Base-by-base conservation (phyloP, 2,888 invertebrate genomes). In the Hydroisotoma schaefferi region DNA sequence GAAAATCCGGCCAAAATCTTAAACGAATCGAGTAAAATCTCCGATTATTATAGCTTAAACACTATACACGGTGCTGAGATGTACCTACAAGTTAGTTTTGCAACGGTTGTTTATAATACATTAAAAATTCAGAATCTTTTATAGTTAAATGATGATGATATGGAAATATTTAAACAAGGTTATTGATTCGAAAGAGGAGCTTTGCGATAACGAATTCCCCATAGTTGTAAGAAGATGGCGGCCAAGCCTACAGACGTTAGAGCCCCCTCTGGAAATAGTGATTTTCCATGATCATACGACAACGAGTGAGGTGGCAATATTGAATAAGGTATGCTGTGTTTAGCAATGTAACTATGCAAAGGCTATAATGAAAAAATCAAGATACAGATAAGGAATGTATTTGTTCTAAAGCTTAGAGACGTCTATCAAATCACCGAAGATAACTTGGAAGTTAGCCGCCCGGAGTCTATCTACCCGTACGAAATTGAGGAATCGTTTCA, bases 221-320 rank as follows among this genome's bases (percentile, higher is more conserved):
- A 27, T 68, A 8, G 60, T 65, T 3, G 49, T 61, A 25, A 54
- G 68, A n/a, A 55, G 40, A 0, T 70, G 70, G 70, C 47, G 57
- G n/a, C 64, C 62, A 0, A 61, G 57, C 27, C 40, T 54, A 2
- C 61, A 58, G n/a, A 47, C 46, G 8, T 28, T 68, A 10, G 62
- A 59, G 2, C 37, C 33, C 1, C 52, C 65, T 3, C 46, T 58
- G 26, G 70, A 70, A 57, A 55, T 68, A 6, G 27, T 47, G 5
- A 57, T 70, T 10, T 62, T 60, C 44, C 67, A 70, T 38, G 70
- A 70, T 18, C 65, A 65, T 46, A 59, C 65, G 0, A 47, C 53
- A 18, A 56, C 62, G n/a, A 47, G 65, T 10, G 63, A 67, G 29
- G 68, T 61, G 4, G 40, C 68, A 5, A 52, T 70, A 10, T 40